phyloP scores from a whole-genome alignment of 2,888 invertebrate genomes.

The Platycheirus albimanus region DNA sequence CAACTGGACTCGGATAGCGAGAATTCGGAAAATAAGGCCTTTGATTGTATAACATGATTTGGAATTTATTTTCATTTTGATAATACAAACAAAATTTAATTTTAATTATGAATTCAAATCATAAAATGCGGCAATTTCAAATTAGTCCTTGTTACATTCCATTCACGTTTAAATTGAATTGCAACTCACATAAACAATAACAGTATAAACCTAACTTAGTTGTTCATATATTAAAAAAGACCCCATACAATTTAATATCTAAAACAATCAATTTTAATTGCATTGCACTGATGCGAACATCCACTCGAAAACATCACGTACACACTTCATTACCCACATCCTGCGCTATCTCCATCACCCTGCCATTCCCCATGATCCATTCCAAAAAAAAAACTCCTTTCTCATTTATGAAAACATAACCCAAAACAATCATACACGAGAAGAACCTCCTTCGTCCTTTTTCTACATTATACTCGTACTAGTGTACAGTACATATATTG shows the following conservation, averaged over 20 bases:
- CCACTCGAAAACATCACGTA: slow-evolving; percentile 32
- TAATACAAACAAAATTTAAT: no score
- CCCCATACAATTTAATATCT: not conserved
- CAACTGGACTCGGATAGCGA: no score
- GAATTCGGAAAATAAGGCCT: no score
- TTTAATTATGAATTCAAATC: no score
- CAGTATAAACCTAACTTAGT: no score
- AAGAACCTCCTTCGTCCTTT: slow-evolving; percentile 25
- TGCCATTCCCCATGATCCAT: not conserved
- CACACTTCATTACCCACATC: slow-evolving; percentile 1
- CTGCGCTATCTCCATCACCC: not conserved
- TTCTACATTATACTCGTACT: not conserved
- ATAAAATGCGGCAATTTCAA: no score
- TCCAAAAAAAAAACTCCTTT: not conserved
- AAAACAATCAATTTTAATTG: slow-evolving; percentile 11
- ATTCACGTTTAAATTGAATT: slow-evolving; percentile 2
- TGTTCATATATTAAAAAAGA: no score
- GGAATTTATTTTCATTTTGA: no score
- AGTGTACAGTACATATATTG: slow-evolving; percentile 33
- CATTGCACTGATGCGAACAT: slow-evolving; percentile 14
- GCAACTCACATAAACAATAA: not conserved
- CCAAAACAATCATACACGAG: not conserved
- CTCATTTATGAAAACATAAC: slow-evolving; percentile 15
- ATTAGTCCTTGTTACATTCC: no score
- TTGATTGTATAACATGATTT: no score